Evolutionary conservation across 2,797 vertebrate genomes (phyloP).

Genomic region (Coregonus suidteri): DNA sequence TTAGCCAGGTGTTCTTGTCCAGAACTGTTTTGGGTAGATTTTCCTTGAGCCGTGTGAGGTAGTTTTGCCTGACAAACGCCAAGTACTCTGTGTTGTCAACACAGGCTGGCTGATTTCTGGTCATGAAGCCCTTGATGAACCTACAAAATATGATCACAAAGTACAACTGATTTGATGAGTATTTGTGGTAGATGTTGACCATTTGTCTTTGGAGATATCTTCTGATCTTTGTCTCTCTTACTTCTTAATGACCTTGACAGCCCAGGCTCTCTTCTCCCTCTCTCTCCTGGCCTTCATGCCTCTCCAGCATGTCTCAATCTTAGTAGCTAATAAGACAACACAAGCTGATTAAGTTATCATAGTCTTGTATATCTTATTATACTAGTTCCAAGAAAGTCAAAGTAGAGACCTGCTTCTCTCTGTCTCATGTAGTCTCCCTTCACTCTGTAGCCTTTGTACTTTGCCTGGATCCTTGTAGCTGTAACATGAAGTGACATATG

Average conservation of each 20-base stretch:
- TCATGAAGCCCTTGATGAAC: constrained; percentile 92
- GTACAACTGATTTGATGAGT: background rate
- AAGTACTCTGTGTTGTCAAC: constrained; percentile 83
- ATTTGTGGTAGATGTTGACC: background rate
- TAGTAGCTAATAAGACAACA: constrained; percentile 79
- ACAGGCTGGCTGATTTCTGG: constrained; percentile 78
- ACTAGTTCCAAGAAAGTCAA: background rate
- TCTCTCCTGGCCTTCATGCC: constrained; percentile 83
- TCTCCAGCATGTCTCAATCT: constrained; percentile 90
- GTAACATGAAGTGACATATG: constrained; percentile 21
- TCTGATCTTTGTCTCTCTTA: constrained; percentile 53
- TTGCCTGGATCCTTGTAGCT: constrained; percentile 94
- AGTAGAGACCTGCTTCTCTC: constrained; percentile 80
- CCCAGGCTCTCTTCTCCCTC: constrained; percentile 85
- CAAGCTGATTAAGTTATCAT: background rate
- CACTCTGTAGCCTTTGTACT: constrained; percentile 86
- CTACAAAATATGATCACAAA: constrained; percentile 58
- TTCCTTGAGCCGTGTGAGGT: constrained; percentile 82
- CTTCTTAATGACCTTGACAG: constrained; percentile 86
- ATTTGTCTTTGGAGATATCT: background rate
- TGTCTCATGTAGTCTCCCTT: constrained; percentile 81
- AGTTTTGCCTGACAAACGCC: constrained; percentile 80
- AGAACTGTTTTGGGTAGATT: constrained; percentile 84
- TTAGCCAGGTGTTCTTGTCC: constrained; percentile 85
- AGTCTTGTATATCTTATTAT: background rate